These are phyloP conservation scores for Crambe crambe DNA, from an alignment of 37 sponge, comb jelly and placozoan species.

Conservation along the genomic window DNA sequence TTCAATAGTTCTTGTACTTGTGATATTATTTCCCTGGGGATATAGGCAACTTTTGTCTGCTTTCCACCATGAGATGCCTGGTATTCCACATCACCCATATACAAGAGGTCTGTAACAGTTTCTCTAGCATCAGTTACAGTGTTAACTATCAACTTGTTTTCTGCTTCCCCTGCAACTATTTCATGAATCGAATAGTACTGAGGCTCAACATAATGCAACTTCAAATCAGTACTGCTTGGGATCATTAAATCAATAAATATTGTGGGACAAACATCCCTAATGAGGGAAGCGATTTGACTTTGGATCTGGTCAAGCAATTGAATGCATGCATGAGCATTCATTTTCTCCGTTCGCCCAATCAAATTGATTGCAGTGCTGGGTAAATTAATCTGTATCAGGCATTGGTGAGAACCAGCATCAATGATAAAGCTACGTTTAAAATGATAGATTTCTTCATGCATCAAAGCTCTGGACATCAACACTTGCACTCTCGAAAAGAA, in stretches of 20 bases:
- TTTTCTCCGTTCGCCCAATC: constrained; percentile 26
- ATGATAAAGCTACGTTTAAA: constrained; percentile 66
- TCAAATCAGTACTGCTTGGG: constrained; percentile 57
- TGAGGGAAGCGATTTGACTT: constrained; percentile 24
- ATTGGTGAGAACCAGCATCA: constrained; percentile 19
- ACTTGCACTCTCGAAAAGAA: constrained; percentile 77
- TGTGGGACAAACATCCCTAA: constrained; percentile 54
- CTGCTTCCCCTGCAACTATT: constrained; percentile 31
- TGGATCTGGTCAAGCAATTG: constrained; percentile 60
- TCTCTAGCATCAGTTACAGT: constrained; percentile 25
- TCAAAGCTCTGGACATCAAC: background rate
- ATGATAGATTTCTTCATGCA: constrained; percentile 14
- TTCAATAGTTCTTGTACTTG: constrained; percentile 48
- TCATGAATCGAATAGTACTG: constrained; percentile 48
- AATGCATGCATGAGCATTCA: constrained; percentile 21
- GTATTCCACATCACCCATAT: constrained; percentile 45
- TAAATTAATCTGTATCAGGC: constrained; percentile 28
- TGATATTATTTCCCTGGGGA: constrained; percentile 31
- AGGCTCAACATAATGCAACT: constrained; percentile 19
- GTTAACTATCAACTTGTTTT: constrained; percentile 6
- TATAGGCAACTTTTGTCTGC: constrained; percentile 40
- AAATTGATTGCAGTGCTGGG: constrained; percentile 38
- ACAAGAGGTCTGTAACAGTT: constrained; percentile 46
- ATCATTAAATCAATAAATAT: constrained; percentile 48
- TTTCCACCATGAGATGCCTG: constrained; percentile 7